Evolutionary conservation across 2,888 invertebrate species (phyloP), one percentile per base, ranked within the genome.

Genomic region (Tortrix viridana): DNA sequence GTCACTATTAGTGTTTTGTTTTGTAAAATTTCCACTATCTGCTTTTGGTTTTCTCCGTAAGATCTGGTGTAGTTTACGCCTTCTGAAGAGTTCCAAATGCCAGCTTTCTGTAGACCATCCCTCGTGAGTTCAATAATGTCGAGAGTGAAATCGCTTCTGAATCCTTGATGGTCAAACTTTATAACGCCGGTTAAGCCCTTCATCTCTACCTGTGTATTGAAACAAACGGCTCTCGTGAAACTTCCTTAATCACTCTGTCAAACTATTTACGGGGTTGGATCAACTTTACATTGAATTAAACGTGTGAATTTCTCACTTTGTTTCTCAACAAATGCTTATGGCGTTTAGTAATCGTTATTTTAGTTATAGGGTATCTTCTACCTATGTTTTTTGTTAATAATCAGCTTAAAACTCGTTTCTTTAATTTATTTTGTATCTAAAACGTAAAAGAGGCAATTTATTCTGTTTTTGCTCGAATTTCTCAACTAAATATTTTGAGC

Each of bases 121-220:
- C 97, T 95, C 59, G 95, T 96, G 69, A 98, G 92, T 85, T 98
- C 98, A 69, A 99, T 95, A 72, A 99, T 96, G 82, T 98, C 98
- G 72, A 99, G 92, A 69, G 96, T 95, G 82, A 98, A 98, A 85
- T 98, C 96, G 49, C 97, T 96, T 65, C 99, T 94, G 86, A 97
- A 97, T 59, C 99, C 98, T 90, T 97, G 96, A 86, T 97, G 96
- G 89, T 98, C 98, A 86, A 98, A 98, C 89, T 97, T 97, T 76
- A 98, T 97, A 62, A 96, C 95, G 69, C 98, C 98, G 1, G 98
- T 98, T 72, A 98, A 91, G n/a, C 98, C 98, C 74, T 96, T 95
- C 95, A 97, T 97, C 92, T 97, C 97, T 68, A 98, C 96, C 97
- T 97, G 86, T 72, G 79, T 68, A 79, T 80, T 76, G 72, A 64